These are phyloP conservation scores for Daubentonia madagascariensis DNA, from an alignment of 2,113 vertebrate species.

Conservation along the genomic window DNA sequence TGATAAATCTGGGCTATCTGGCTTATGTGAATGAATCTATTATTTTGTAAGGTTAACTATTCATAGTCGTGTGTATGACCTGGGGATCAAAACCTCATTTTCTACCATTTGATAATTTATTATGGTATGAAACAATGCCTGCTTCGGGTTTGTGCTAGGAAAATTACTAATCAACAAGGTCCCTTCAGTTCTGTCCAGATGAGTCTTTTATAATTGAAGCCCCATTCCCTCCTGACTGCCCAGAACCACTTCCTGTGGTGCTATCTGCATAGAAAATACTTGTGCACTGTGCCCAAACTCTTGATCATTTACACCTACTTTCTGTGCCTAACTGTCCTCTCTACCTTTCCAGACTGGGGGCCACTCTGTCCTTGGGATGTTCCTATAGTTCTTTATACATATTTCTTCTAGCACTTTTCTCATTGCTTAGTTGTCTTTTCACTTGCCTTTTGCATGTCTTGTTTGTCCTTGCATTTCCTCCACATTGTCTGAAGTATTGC, in stretches of 20 bases:
- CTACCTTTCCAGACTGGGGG: neutral
- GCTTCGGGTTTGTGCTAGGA: neutral
- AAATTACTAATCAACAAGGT: neutral
- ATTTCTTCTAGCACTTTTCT: neutral
- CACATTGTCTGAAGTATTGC: neutral
- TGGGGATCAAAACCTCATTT: neutral
- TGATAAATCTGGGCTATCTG: neutral
- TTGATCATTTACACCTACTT: neutral
- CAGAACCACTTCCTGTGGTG: neutral
- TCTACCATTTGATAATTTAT: neutral
- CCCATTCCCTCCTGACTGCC: neutral
- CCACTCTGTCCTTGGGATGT: fast-evolving
- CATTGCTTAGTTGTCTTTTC: neutral
- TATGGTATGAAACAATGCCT: neutral
- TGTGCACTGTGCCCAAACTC: no score
- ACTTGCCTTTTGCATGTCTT: neutral
- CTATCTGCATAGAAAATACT: neutral
- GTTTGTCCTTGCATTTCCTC: neutral
- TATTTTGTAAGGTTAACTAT: neutral
- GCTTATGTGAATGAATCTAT: neutral
- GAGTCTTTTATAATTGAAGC: neutral
- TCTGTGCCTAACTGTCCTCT: neutral
- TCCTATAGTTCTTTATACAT: neutral
- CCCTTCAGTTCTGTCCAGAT: neutral
- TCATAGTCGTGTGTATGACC: neutral